Conservation (phyloP, 1,140 invertebrate species). For the Latrodectus geometricus region DNA sequence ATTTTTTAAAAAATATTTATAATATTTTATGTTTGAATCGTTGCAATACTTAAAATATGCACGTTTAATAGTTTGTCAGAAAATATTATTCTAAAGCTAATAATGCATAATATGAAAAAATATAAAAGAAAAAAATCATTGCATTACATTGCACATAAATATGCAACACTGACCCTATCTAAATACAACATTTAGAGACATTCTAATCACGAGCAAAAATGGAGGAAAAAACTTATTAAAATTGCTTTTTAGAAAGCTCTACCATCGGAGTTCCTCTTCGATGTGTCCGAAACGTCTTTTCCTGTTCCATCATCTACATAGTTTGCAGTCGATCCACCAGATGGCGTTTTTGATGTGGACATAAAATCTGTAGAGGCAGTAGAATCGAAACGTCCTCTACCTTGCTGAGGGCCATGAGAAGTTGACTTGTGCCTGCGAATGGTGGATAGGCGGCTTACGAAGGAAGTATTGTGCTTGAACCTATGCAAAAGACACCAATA, state of each 20-base stretch:
- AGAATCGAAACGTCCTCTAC: conserved; percentile 60
- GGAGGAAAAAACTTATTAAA: too few relatives aligned
- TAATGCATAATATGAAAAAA: too few relatives aligned
- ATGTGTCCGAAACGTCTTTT: conserved; percentile 74
- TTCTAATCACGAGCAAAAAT: too few relatives aligned
- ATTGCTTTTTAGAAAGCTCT: conserved; percentile 68
- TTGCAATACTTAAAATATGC: too few relatives aligned
- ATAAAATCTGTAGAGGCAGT: conserved; percentile 51
- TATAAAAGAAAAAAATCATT: too few relatives aligned
- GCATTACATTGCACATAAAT: too few relatives aligned
- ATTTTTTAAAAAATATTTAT: too few relatives aligned
- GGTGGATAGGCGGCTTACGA: conserved; percentile 87
- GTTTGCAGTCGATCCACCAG: conserved; percentile 73
- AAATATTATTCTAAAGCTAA: too few relatives aligned
- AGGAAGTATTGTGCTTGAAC: conserved; percentile 91
- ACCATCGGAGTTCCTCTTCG: conserved; percentile 86
- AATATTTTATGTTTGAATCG: too few relatives aligned
- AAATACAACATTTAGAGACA: too few relatives aligned
- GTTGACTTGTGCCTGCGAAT: conserved; percentile 82
- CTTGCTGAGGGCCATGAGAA: conserved; percentile 69
- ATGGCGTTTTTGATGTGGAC: conserved; percentile 62
- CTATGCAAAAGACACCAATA: conserved; percentile 70
- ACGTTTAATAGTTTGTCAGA: too few relatives aligned
- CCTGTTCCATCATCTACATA: conserved; percentile 81
- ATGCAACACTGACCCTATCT: too few relatives aligned